phyloP scores from a whole-genome alignment of 2,888 invertebrate species.

The Watsonalla binaria region DNA sequence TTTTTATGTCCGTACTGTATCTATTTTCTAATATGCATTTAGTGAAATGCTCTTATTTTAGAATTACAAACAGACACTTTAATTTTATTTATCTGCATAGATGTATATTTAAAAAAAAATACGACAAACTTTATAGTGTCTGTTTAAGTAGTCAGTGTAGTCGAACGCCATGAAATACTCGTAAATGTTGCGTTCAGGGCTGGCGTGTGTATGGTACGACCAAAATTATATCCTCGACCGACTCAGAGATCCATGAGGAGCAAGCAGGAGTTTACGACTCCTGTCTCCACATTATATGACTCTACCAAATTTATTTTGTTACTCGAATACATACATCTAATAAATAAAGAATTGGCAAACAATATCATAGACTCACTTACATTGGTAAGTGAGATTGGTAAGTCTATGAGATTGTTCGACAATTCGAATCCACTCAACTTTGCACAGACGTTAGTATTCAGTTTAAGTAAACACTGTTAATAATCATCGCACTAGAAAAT shows the following conservation, averaged over 20 bases:
- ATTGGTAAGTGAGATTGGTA: too few species aligned
- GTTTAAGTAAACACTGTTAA: constrained; percentile 14
- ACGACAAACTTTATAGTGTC: constrained; percentile 54
- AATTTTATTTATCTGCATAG: too few species aligned
- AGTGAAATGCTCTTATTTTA: too few species aligned
- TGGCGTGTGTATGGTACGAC: constrained; percentile 52
- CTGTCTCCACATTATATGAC: constrained; percentile 32
- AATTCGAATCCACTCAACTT: too few species aligned
- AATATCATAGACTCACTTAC: too few species aligned
- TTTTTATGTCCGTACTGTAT: too few species aligned
- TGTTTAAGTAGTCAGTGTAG: constrained; percentile 46
- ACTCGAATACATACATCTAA: constrained; percentile 15
- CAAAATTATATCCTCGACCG: constrained; percentile 62
- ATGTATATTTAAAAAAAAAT: too few species aligned
- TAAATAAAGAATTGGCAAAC: too few species aligned
- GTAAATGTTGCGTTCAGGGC: constrained; percentile 72
- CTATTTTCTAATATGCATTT: too few species aligned
- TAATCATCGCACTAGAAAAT: constrained; percentile 30
- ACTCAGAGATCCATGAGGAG: constrained; percentile 50
- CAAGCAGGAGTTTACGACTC: constrained; percentile 64
- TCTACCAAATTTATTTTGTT: constrained; percentile 42
- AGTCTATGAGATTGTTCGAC: too few species aligned
- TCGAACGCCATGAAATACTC: constrained; percentile 63
- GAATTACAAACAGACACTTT: too few species aligned
- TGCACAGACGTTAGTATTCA: background rate